These are phyloP conservation scores for Hyla sarda DNA, from an alignment of 2,113 vertebrate species.

Conservation along the genomic window DNA sequence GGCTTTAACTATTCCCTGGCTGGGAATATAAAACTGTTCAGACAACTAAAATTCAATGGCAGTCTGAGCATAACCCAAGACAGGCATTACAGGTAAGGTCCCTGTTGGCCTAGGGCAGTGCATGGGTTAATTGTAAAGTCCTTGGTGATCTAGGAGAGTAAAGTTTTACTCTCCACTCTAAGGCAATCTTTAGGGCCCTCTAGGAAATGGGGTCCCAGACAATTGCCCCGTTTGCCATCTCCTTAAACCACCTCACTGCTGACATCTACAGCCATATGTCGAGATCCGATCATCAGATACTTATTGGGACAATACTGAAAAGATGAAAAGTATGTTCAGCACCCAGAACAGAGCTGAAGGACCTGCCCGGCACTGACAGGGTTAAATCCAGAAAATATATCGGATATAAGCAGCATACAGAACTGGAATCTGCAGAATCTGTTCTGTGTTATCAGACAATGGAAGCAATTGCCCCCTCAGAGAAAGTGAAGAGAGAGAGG, in stretches of 20 bases:
- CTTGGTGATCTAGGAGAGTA: not conserved
- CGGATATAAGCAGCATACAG: not conserved
- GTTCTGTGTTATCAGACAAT: not conserved
- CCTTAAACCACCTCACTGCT: not conserved
- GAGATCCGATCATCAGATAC: not conserved
- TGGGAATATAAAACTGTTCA: no score
- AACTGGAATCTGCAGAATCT: not conserved
- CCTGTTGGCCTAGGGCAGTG: not conserved
- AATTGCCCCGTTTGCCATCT: no score
- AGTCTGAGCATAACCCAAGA: no score
- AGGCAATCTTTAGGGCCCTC: no score
- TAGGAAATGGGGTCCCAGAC: no score
- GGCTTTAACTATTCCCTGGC: no score
- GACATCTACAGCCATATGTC: not conserved
- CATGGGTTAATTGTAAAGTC: not conserved
- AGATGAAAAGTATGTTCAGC: not conserved
- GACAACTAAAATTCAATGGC: no score
- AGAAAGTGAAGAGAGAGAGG: not conserved
- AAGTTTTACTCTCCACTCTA: no score
- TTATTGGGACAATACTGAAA: not conserved
- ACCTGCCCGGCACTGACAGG: not conserved
- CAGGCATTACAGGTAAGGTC: no score
- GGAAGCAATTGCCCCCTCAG: not conserved
- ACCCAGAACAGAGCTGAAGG: not conserved
- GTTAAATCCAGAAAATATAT: not conserved